Evolutionary conservation across 2,888 invertebrate species (phyloP), one percentile per base, ranked within the genome.

Genomic region (Rugalucina vietnamica): DNA sequence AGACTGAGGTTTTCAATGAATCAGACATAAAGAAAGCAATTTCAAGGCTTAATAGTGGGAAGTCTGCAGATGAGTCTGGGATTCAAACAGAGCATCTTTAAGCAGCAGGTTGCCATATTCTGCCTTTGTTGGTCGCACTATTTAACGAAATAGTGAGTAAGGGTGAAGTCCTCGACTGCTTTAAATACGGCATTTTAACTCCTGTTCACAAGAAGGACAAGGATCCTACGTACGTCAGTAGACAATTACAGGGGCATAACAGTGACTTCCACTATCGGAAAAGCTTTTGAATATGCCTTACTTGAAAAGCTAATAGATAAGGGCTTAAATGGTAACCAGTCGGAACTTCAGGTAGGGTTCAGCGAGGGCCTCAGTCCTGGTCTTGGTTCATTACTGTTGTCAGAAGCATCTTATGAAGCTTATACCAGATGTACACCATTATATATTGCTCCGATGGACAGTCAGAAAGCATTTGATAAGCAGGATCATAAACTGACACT

Each of bases 361-460:
- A 60, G 60, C 18, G 60, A 60, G 29, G 60, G 60, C 4, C 60
- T 60, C 60, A 60, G 60, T 21, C 29, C 60, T 1, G 60, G 29
- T 60, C 60, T 60, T 3, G 60, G 60, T 3, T 60, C 60, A 27
- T 27, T 60, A 18, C 29, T 60, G 29, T 29, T 60, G 29, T 60
- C 60, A 60, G 60, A 60, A 27, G 60, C 60, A 60, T 3, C 54
- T 18, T 54, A 21, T 54, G 54, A 54, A 14, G 54, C 54, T n/a
- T n/a, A 54, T 21, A n/a, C n/a, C 29, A 3, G 60, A 18, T 29
- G 18, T 3, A 18, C 18, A 8, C 60, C 60, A 10, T 21, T 60
- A 29, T 60, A 60, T 27, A 60, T 60, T 60, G 60, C 60, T 10
- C 60, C 24, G 60, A 60, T 60, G 60, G 60, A 60, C n/a, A n/a